These are phyloP conservation scores for Motacilla alba DNA, from an alignment of 2,113 vertebrate species.

Conservation along the genomic window DNA sequence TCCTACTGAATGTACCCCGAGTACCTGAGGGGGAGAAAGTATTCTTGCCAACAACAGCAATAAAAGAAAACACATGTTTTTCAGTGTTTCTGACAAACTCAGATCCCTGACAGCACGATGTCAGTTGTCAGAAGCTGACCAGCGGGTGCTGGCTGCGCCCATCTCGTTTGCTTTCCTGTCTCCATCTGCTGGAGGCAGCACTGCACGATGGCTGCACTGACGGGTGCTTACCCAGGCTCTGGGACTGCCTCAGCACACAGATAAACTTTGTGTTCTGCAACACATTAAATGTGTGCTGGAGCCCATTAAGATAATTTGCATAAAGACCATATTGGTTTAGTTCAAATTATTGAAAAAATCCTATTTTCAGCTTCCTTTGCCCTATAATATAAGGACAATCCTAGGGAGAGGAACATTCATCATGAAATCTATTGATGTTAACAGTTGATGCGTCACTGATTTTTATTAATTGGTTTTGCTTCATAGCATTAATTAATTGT, in stretches of 20 bases:
- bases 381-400: not conserved
- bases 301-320: not conserved
- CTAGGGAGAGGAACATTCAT: not conserved
- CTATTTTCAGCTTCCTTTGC: not conserved
- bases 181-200: conserved; percentile 39
- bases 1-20: not conserved
- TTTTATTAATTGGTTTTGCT: not conserved
- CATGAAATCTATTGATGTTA: not conserved
- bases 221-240: not conserved
- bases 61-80: not conserved
- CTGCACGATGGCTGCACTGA: not conserved
- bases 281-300: not conserved
- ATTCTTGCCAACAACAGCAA: not conserved
- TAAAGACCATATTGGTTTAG: not conserved
- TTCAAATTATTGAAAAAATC: not conserved
- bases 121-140: not conserved
- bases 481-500: not conserved
- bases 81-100: not conserved
- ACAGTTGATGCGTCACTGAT: not conserved
- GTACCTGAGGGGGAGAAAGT: not conserved
- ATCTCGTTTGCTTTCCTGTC: not conserved
- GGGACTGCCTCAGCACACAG: not conserved
- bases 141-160: not conserved
- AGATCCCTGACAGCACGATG: not conserved
- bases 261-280: not conserved